Evolutionary conservation across 2,797 vertebrate genomes (phyloP), one percentile per base, ranked within the genome.

Genomic region (Champsocephalus gunnari): DNA sequence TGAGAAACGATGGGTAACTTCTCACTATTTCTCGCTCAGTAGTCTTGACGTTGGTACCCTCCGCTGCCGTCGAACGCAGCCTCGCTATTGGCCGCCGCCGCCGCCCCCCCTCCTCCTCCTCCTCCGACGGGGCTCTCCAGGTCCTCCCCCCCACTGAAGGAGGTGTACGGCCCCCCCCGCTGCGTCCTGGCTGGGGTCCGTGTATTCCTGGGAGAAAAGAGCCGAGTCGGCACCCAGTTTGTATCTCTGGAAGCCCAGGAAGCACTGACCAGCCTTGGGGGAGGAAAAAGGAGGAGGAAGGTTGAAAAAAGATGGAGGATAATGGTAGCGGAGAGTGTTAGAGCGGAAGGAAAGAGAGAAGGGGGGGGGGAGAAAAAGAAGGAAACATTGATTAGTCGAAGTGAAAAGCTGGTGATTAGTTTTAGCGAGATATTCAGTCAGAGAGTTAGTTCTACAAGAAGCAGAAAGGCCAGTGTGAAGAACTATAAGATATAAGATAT

Each of bases 201-300:
- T 97, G 96, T 99, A 99, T 80, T 98, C 97, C 93, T 98, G 96
- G 92, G 97, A 98, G 96, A 99, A 99, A 81, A 99, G 96, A 69
- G 97, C 96, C 0, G 97, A 99, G 93, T 99, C 97, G 70, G 97
- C 97, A 73, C 98, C 98, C 78, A 99, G 93, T 85, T 95, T 96
- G 94, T 97, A 99, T 80, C 96, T 94, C 94, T 97, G 96, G 94
- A 95, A 98, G 10, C 95, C 98, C 94, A 99, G 94, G 93, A 97
- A 95, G 0, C 96, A 95, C 95, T 97, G 97, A 70, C 90, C 97
- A 69, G 94, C 97, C 97, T 99, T 95, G 74, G 50, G 67, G 57
- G 0, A 9, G 9, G 77, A 73, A 24, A 54, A 62, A 17, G 53
- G 77, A 71, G 44, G 54, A 43, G 50, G 49, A 43, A 17, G 24